phyloP scores from a whole-genome alignment of 2,113 vertebrate species.

The Rhinopomastus cyanomelas region DNA sequence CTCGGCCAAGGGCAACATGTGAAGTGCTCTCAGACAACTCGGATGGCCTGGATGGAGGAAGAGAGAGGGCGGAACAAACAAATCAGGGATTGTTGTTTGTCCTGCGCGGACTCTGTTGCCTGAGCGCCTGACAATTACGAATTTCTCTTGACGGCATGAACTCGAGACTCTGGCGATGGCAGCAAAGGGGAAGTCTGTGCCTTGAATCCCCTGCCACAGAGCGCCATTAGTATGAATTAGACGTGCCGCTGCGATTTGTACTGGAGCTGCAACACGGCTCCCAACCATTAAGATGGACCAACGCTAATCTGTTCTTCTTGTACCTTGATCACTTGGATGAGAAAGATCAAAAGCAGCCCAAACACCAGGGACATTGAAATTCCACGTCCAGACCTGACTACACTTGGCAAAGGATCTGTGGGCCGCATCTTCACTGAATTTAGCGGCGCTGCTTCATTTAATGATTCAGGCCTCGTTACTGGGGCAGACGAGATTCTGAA shows the following conservation, averaged over 20 bases:
- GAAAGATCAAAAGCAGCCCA: conserved; percentile 29
- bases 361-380: conserved; percentile 24
- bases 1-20: conserved; percentile 72
- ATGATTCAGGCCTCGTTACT: background rate
- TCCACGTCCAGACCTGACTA: background rate
- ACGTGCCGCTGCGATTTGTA: background rate
- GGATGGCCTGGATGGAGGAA: conserved; percentile 45
- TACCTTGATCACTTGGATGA: conserved; percentile 5
- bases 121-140: background rate
- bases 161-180: conserved; percentile 9
- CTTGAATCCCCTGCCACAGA: background rate
- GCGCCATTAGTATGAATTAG: background rate
- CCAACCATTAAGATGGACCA: background rate
- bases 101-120: background rate
- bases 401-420: conserved; percentile 14
- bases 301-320: background rate
- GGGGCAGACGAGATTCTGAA: background rate
- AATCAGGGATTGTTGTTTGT: conserved; percentile 31
- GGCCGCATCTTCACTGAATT: background rate
- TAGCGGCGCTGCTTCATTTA: background rate
- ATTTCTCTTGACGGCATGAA: background rate
- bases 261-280: background rate
- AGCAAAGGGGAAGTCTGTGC: conserved; percentile 2
- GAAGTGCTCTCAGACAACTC: conserved; percentile 66
- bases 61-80: conserved; percentile 17